Base-by-base conservation (phyloP, 2,113 vertebrate genomes). In the Castor canadensis region DNA sequence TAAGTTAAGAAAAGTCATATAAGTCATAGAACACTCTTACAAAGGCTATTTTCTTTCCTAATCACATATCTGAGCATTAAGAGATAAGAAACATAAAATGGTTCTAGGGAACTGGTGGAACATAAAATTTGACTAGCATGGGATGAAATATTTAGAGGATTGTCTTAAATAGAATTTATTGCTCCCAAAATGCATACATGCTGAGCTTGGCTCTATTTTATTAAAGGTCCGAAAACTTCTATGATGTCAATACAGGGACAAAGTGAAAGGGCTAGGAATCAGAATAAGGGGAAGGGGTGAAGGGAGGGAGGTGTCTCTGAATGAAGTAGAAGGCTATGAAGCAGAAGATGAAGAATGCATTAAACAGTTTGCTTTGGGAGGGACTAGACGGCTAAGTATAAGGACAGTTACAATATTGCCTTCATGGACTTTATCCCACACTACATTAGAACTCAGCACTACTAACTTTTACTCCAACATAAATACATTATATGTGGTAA, bases 271-370 rank as follows among this genome's bases (percentile, higher is more conserved):
- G 0, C 6, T 52, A 73, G 15, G 19, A 91, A 77, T 7, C 1
- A 62, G 40, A 80, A 19, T 71, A 73, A 73, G 28, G 10, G 24
- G n/a, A 56, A 81, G 66, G 26, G 9, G 1, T 72, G 10, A 0
- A 90, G 52, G 6, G 38, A 40, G 9, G 2, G 3, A 77, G n/a
- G 11, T 16, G 35, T 20, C 1, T 13, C 40, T 88, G 30, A 83
- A 83, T 67, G 32, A 95, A 92, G 47, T 26, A 49, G 16, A 93
- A 64, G n/a, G n/a, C 64, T 81, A 84, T 60, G n/a, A 88, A 89
- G 22, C n/a, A 86, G 7, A 95, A 7, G 6, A 49, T 35, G 1
- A 89, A 91, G 45, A 32, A 77, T 35, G 12, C 15, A 75, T 62
- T 85, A 71, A 89, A 77, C 9, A 66, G 83, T 79, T 86, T 82